Evolutionary conservation across 1,140 invertebrate genomes (phyloP).

Genomic region (Thereuonema tuberculata): DNA sequence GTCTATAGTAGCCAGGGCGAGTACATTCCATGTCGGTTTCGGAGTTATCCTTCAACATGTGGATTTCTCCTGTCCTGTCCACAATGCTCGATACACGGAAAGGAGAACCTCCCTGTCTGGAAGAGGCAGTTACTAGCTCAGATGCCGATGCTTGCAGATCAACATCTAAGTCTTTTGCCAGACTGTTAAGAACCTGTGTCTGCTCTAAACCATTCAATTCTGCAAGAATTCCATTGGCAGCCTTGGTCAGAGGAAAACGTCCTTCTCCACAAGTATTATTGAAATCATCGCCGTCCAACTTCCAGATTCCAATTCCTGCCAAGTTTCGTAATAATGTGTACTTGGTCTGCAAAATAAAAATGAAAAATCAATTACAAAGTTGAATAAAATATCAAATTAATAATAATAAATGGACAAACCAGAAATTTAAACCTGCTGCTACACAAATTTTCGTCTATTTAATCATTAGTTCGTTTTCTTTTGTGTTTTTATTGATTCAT

Average conservation of each 20-base stretch:
- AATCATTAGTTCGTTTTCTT: background rate
- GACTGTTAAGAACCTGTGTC: constrained; percentile 14
- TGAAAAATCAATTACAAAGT: background rate
- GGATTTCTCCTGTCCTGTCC: constrained; percentile 52
- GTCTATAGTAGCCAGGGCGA: constrained; percentile 61
- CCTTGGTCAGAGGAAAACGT: constrained; percentile 16
- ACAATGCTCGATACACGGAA: constrained; percentile 57
- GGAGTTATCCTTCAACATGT: constrained; percentile 45
- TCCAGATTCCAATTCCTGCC: constrained; percentile 37
- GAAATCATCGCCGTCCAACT: constrained; percentile 30
- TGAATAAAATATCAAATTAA: background rate
- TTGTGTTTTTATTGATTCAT: background rate
- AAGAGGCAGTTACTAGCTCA: background rate
- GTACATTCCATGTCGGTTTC: constrained; percentile 58
- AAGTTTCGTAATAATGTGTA: constrained; percentile 41
- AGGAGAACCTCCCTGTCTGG: constrained; percentile 33
- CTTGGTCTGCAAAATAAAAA: constrained; percentile 35
- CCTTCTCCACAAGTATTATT: constrained; percentile 23
- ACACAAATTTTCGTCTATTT: background rate
- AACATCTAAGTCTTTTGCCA: constrained; percentile 28
- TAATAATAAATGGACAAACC: background rate
- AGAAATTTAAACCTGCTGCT: background rate
- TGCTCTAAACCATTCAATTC: background rate
- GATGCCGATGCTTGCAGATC: background rate
- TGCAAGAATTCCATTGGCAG: constrained; percentile 4